Evolutionary conservation across 2,888 invertebrate genomes (phyloP), one percentile per base, ranked within the genome.

Genomic region (Cerceris ruficornis): DNA sequence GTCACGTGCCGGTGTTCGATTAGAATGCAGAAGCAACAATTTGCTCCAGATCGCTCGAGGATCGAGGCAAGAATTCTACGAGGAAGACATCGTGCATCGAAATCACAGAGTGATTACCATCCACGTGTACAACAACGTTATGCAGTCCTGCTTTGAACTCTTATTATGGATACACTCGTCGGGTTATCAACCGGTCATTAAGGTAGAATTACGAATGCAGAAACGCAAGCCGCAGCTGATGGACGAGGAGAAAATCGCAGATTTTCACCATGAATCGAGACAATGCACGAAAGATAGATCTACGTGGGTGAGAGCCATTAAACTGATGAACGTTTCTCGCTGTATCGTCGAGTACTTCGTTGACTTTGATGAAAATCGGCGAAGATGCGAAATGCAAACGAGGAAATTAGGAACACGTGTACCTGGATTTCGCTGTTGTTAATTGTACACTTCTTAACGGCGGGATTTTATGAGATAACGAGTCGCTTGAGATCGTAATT

Each of bases 241-340:
- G 39, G 39, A 50, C 50, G 54, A 54, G 50, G 66, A 71, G 75
- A 71, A 70, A 71, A 71, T 61, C 66, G 57, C 0, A 5, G 46
- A 28, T 71, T 67, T 75, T 71, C 75, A 61, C 52, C 42, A 42
- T 54, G 50, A 50, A 66, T 75, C 17, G 66, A 67, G 46, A 71
- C 71, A 67, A 61, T 72, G 71, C 57, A 14, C 58, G 61, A 49
- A 66, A 71, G 70, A 64, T 55, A 13, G 46, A 46, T 49, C 43
- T 15, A 72, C 75, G 75, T 67, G 75, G 71, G 66, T 66, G 72
- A 67, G 14, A 64, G 50, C 65, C 55, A 66, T 75, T 75, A 66
- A 28, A 28, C 28, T 28, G 59, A 59, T n/a, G 11, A 57, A 57
- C 28, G 57, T 57, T 28, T 28, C 28, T 28, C 57, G 57, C 6